Evolutionary conservation across 2,888 invertebrate genomes (phyloP), one percentile per base, ranked within the genome.

Genomic region (Ormyrus labotus): DNA sequence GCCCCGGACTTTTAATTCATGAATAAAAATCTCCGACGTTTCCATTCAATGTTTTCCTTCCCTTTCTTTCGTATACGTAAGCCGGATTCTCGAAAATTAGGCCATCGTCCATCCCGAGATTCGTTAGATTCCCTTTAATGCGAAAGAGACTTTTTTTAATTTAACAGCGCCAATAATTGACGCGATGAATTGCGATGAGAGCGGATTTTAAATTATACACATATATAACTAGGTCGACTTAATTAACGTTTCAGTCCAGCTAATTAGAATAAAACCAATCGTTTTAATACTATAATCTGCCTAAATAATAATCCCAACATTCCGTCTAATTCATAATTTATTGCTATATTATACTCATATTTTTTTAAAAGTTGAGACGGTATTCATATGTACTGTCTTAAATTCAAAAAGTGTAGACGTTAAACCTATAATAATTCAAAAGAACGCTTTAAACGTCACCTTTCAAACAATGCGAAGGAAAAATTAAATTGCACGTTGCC

Each of bases 101-200:
- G 13, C 51, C 57, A 10, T 47, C 8, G 48, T 2, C 13, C 58
- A 48, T 58, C 34, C 34, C 34, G n/a, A 19, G 58, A 58, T 58
- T 48, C 57, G 47, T n/a, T 58, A 34, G n/a, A 58, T 70, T 4
- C 4, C 57, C 57, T n/a, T 58, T 53, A 34, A 70, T 70, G 34
- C 34, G 34, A 68, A 68, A 55, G 68, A 10, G 47, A 58, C 11
- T 47, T 48, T 69, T 70, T 63, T 48, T 48, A 9, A 53, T 69
- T 69, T 57, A 60, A 64, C 64, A 34, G 19, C 50, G 19, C 19
- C 19, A 50, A 57, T 65, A 57, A 57, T 71, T 61, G 64, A 34
- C 50, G 50, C 4, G 48, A 9, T 58, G 34, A 11, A 19, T 0
- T n/a, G 34, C 51, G 57, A 61, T 45, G 57, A 51, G 34, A 34